phyloP scores from a whole-genome alignment of 2,888 invertebrate species.

The Osmoderma eremita region DNA sequence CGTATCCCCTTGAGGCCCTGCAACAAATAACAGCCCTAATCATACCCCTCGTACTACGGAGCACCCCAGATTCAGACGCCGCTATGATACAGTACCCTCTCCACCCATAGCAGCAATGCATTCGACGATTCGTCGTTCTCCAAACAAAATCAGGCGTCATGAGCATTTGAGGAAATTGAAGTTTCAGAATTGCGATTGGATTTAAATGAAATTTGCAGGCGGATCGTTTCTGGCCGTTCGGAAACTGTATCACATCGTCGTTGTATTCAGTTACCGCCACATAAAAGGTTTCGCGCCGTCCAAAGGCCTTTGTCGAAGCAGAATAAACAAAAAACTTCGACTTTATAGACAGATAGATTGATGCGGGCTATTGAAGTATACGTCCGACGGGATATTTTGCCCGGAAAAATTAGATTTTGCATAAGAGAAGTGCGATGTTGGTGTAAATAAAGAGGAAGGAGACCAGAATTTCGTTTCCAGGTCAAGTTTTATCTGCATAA shows the following conservation, averaged over 20 bases:
- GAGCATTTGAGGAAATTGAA: slow-evolving; percentile 33
- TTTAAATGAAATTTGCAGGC: slow-evolving; percentile 29
- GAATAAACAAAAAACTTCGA: too few relatives aligned
- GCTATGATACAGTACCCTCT: background rate
- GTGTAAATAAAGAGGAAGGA: background rate
- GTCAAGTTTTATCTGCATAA: too few relatives aligned
- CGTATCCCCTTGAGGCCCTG: slow-evolving; percentile 67
- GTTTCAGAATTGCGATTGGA: slow-evolving; percentile 28
- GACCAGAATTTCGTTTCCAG: background rate
- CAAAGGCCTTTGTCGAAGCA: background rate
- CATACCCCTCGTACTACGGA: slow-evolving; percentile 16
- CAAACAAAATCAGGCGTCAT: slow-evolving; percentile 24
- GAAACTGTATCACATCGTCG: slow-evolving; percentile 4
- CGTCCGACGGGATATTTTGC: background rate
- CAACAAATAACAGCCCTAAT: slow-evolving; percentile 60
- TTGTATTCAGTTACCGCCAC: slow-evolving; percentile 19
- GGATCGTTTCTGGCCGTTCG: slow-evolving; percentile 16
- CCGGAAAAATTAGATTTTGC: background rate
- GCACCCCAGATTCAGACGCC: background rate
- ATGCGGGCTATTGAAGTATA: too few relatives aligned
- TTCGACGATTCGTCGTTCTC: background rate
- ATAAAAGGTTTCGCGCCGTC: slow-evolving; percentile 1
- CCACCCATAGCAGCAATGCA: too few relatives aligned
- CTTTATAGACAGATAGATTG: too few relatives aligned
- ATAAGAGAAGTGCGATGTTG: background rate